Evolutionary conservation across 2,113 vertebrate genomes (phyloP), one percentile per base, ranked within the genome.

Genomic region (Gymnogyps californianus): DNA sequence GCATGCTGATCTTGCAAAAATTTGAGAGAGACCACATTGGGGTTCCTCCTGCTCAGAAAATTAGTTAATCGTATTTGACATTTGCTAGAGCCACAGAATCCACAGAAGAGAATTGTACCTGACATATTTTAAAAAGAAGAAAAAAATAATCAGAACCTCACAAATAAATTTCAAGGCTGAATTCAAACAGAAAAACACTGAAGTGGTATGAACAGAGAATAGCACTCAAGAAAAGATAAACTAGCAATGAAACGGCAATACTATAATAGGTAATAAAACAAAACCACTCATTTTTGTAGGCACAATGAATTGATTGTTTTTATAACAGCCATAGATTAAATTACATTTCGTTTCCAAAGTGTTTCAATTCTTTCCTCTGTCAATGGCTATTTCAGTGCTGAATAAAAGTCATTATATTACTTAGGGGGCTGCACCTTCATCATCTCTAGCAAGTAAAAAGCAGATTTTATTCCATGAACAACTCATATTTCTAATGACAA

Each of bases 281-380:
- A 82, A 91, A 42, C 57, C 87, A 79, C 69, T 85, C 61, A 1
- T 13, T 93, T 92, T 77, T 92, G 75, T 72, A 58, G 78, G 79
- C 84, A 94, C 79, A 92, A 86, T 64, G 70, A 95, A 96, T 85
- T 74, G 89, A 93, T 91, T 89, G 91, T 34, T 87, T 96, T 95
- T 85, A 10, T 77, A 94, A 91, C 51, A 77, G 82, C 70, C 89
- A 86, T 10, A 90, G 51, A 91, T 94, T 94, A 95, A 85, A 96
- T 87, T 88, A 85, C 75, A 86, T 87, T 96, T 93, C 32, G 49
- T 93, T 96, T 90, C 84, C 84, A 90, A 94, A 96, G 89, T 67
- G 84, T 85, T 96, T 90, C 94, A 85, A 88, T 94, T 93, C 87
- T 88, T 96, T 88, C 92, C 93, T 85, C 94, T 91, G 87, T 91